phyloP scores from a whole-genome alignment of 2,797 vertebrate genomes.

The Yasuhikotakia modesta region DNA sequence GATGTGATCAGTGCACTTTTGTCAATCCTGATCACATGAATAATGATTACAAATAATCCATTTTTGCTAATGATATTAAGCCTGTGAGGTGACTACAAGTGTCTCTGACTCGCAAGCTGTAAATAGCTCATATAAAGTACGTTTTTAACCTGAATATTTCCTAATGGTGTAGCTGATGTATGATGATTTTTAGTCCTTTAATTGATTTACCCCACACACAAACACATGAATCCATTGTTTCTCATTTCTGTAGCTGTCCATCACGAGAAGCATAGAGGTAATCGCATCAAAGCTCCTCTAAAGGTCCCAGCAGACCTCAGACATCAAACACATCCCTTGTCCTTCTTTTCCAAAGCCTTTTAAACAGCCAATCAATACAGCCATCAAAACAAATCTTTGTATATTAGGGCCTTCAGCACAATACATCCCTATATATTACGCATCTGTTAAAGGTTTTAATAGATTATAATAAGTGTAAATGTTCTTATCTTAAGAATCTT shows the following conservation, averaged over 20 bases:
- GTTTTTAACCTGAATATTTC: too few species aligned
- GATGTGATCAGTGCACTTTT: neutral
- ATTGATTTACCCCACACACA: too few species aligned
- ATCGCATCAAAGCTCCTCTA: neutral
- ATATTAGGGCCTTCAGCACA: neutral
- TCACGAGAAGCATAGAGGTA: neutral
- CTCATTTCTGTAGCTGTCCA: neutral
- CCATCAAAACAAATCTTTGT: neutral
- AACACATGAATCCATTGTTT: too few species aligned
- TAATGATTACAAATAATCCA: neutral
- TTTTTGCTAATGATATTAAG: neutral
- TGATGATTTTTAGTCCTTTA: too few species aligned
- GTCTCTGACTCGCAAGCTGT: too few species aligned
- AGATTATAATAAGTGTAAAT: neutral
- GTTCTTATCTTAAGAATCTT: neutral
- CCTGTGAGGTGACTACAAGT: neutral
- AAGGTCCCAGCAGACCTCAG: slow-evolving; percentile 3
- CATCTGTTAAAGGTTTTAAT: neutral
- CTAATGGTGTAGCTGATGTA: too few species aligned
- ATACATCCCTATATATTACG: neutral
- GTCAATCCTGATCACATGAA: slow-evolving; percentile 5
- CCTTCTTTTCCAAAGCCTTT: neutral
- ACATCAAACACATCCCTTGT: neutral
- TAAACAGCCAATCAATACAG: neutral
- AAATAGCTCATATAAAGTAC: too few species aligned